These are phyloP conservation scores for Meriones unguiculatus DNA, from an alignment of 2,113 vertebrate genomes.

Conservation along the genomic window DNA sequence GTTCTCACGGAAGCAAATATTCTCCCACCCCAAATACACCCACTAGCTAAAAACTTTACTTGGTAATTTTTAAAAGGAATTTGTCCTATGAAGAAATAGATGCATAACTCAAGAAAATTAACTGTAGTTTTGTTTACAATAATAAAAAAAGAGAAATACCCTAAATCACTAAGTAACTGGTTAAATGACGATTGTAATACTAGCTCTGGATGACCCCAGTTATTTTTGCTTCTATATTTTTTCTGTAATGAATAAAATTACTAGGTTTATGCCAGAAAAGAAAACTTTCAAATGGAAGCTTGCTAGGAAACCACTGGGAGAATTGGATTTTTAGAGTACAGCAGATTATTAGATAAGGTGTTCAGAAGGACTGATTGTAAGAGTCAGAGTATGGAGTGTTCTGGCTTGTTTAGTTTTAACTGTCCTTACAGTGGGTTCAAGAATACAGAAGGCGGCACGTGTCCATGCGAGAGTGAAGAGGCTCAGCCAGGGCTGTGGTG, in stretches of 20 bases:
- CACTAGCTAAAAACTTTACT: conserved; percentile 10
- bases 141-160: background rate
- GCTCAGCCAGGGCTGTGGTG: background rate
- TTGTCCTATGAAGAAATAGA: conserved; percentile 15
- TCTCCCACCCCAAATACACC: background rate
- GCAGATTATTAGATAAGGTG: background rate
- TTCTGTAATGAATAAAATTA: conserved; percentile 36
- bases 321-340: background rate
- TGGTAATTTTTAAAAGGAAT: background rate
- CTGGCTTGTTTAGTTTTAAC: background rate
- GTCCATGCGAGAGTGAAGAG: background rate
- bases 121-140: conserved; percentile 26
- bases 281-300: background rate
- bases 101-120: conserved; percentile 43
- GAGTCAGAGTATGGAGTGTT: background rate
- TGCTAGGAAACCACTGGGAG: background rate
- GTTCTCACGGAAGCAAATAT: background rate
- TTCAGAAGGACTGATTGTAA: background rate
- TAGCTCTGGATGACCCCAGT: background rate
- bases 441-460: background rate
- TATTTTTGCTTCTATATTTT: conserved; percentile 38
- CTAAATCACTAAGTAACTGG: background rate
- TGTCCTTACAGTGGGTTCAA: background rate
- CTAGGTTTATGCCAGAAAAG: conserved; percentile 45
- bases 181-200: background rate